Conservation (phyloP, 2,888 invertebrate genomes). For the Oligia latruncula region DNA sequence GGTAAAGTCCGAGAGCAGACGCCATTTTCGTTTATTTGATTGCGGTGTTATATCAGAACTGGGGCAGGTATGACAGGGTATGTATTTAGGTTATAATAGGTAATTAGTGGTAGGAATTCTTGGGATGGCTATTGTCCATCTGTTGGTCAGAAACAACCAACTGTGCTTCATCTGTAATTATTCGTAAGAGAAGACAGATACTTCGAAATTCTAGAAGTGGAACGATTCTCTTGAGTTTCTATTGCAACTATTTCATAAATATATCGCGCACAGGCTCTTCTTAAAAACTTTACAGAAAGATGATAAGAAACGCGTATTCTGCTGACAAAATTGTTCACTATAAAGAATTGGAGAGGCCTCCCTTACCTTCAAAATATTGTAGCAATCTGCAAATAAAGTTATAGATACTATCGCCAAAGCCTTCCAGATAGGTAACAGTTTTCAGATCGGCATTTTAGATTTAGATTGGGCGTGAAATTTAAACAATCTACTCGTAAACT, state of each 20-base stretch:
- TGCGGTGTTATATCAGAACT: conserved; percentile 83
- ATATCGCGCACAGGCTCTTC: not conserved
- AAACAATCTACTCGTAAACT: not conserved
- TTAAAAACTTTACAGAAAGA: not conserved
- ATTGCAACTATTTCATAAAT: not conserved
- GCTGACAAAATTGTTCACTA: not conserved
- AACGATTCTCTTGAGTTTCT: not conserved
- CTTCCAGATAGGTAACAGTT: not conserved
- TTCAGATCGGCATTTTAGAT: not conserved
- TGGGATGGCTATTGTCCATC: conserved; percentile 38
- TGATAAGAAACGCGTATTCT: not conserved
- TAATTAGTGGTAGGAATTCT: conserved; percentile 61
- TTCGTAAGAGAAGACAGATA: not conserved
- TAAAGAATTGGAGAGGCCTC: too few species aligned
- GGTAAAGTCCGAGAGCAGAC: conserved; percentile 74
- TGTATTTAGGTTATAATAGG: conserved; percentile 70
- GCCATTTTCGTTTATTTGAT: conserved; percentile 85
- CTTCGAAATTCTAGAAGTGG: not conserved
- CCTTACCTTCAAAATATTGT: not conserved
- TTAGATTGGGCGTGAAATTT: not conserved
- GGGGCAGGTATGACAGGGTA: conserved; percentile 81
- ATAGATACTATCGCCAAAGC: not conserved
- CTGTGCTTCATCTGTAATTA: conserved; percentile 13
- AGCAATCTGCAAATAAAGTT: not conserved
- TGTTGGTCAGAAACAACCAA: conserved; percentile 25